Percentiles rank a stretch among this genome's conserved stretches.
Evolutionary conservation across 2,888 invertebrate genomes (phyloP).

Genomic region (Parnassius mnemosyne): DNA sequence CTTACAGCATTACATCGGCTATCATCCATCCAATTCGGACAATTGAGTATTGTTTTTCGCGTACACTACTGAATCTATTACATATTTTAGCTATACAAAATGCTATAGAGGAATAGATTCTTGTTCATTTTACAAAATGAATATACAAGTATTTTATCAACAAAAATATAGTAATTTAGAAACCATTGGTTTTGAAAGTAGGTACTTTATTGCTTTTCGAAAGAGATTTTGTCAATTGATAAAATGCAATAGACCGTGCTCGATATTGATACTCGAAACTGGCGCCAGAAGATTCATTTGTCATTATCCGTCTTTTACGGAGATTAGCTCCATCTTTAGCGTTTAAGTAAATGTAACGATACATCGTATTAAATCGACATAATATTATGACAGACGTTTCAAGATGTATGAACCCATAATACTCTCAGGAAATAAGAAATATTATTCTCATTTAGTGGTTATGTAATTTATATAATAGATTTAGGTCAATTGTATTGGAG

Average conservation of each 20-base stretch:
- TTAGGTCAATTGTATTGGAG: no score
- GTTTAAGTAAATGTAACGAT: slow-evolving; percentile 3
- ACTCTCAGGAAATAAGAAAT: slow-evolving; percentile 1
- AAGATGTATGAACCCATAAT: not conserved
- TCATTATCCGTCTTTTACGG: slow-evolving; percentile 28
- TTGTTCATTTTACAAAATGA: no score
- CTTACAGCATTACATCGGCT: no score
- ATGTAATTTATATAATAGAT: not conserved
- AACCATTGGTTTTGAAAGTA: no score
- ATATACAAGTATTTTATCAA: no score
- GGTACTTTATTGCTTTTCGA: no score
- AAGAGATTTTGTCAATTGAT: not conserved
- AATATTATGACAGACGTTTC: not conserved
- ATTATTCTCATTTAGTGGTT: not conserved
- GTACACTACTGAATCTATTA: no score
- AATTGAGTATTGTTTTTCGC: no score
- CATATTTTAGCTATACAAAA: no score
- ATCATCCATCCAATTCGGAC: no score
- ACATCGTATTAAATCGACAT: not conserved
- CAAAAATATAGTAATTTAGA: no score
- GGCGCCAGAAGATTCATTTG: slow-evolving; percentile 29
- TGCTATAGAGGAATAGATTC: no score
- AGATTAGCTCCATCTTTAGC: slow-evolving; percentile 6
- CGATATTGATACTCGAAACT: slow-evolving; percentile 23
- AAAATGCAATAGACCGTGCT: slow-evolving; percentile 10